phyloP scores from a whole-genome alignment of 2,113 vertebrate species.

The Catharus minimus region DNA sequence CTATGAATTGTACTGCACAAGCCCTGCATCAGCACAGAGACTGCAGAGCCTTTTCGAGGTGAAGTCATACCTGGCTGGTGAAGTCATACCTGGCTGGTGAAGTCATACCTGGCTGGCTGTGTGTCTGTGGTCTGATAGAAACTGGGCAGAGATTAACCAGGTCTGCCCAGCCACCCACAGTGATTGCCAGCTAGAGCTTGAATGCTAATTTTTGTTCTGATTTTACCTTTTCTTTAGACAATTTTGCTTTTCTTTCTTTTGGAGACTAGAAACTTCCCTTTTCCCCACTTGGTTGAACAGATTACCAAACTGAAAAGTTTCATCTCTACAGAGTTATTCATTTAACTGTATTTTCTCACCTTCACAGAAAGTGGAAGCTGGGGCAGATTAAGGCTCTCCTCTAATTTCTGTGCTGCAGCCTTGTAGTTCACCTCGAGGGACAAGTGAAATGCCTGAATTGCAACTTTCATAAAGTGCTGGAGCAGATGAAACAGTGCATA shows the following conservation, averaged over 20 bases:
- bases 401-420: not conserved
- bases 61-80: not conserved
- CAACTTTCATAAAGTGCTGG: not conserved
- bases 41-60: not conserved
- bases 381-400: not conserved
- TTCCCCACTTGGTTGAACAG: not conserved
- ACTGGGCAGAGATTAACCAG: not conserved
- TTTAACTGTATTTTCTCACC: not conserved
- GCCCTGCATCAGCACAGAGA: not conserved
- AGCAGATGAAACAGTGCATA: not conserved
- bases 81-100: no score
- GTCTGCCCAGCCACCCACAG: not conserved
- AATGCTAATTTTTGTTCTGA: not conserved
- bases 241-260: not conserved
- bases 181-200: not conserved
- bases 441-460: not conserved
- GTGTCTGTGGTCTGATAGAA: not conserved
- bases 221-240: not conserved
- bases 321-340: not conserved
- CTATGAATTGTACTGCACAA: not conserved
- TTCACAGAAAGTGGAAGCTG: not conserved
- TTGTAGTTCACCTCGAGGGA: rapidly evolving
- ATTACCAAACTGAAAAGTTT: not conserved
- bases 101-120: not conserved
- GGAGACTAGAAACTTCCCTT: not conserved